Evolutionary conservation across 2,888 invertebrate genomes (phyloP), one percentile per base, ranked within the genome.

Genomic region (Orchesella flavescens): DNA sequence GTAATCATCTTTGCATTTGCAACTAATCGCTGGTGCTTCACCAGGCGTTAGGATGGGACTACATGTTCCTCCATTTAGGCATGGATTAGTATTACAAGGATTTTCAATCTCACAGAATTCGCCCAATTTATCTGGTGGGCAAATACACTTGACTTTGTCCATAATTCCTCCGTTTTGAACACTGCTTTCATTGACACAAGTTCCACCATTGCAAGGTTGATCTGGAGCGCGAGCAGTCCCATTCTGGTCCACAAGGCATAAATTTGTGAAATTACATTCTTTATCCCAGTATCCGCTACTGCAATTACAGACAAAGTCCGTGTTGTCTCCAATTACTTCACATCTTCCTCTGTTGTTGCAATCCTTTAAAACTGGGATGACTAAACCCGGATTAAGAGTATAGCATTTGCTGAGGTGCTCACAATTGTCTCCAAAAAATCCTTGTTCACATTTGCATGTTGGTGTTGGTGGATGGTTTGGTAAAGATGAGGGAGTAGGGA

Each of bases 31-130:
- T 3, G 46, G 46, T n/a, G 63, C 10, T n/a, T n/a, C n/a, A n/a
- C n/a, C n/a, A n/a, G n/a, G n/a, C n/a, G n/a, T n/a, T n/a, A n/a
- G n/a, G n/a, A n/a, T n/a, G n/a, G n/a, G n/a, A n/a, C 21, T 34
- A 15, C 73, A 73, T 21, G 15, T 43, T 5, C 59, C 73, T 4
- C 61, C 61, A 55, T 73, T 53, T 73, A 17, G 17, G 43, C 73
- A 73, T 13, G 73, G 73, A 4, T 4, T 34, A 4, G 34, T 34
- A 34, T 34, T 4, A 34, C 34, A 34, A 2, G 34, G 34, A 34
- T 34, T 34, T 7, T 2, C 3, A 34, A 34, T 4, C 34, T 34
- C 3, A 34, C 34, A 34, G 34, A 34, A 34, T 34, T 34, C 34
- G 2, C 34, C 34, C 2, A 34, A 7, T 2, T 7, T 17, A 9